Evolutionary conservation across 2,797 vertebrate species (phyloP).

Genomic region (Miichthys miiuy): DNA sequence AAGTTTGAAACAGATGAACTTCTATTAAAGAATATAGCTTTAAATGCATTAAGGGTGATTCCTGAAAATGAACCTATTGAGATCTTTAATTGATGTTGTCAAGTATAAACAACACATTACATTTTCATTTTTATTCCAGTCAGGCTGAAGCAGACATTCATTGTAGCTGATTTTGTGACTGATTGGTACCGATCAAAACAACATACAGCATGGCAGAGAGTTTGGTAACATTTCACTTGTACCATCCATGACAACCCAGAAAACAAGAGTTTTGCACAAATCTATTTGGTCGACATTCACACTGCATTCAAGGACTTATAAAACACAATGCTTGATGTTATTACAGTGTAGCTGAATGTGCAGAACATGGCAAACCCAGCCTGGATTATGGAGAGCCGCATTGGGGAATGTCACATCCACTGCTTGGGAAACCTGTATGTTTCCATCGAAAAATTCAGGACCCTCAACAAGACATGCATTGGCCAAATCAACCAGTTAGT

Average conservation of each 20-base stretch:
- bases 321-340: constrained; percentile 9
- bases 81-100: not conserved
- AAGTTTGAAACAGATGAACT: constrained; percentile 6
- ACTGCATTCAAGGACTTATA: not conserved
- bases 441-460: not conserved
- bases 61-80: not conserved
- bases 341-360: not conserved
- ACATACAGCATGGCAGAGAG: not conserved
- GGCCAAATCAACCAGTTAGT: not conserved
- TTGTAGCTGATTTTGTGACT: constrained; percentile 2
- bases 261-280: constrained; percentile 22
- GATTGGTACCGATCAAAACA: constrained; percentile 10
- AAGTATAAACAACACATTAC: not conserved
- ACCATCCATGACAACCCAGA: constrained; percentile 20
- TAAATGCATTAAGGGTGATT: not conserved
- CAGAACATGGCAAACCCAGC: not conserved
- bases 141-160: not conserved
- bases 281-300: constrained; percentile 47
- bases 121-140: constrained; percentile 9
- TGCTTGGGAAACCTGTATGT: not conserved
- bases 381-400: not conserved
- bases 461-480: not conserved
- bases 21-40: not conserved
- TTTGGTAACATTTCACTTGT: constrained; percentile 24
- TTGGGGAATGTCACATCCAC: not conserved